Evolutionary conservation across 2,113 vertebrate genomes (phyloP).

Genomic region (Narcine bancroftii): DNA sequence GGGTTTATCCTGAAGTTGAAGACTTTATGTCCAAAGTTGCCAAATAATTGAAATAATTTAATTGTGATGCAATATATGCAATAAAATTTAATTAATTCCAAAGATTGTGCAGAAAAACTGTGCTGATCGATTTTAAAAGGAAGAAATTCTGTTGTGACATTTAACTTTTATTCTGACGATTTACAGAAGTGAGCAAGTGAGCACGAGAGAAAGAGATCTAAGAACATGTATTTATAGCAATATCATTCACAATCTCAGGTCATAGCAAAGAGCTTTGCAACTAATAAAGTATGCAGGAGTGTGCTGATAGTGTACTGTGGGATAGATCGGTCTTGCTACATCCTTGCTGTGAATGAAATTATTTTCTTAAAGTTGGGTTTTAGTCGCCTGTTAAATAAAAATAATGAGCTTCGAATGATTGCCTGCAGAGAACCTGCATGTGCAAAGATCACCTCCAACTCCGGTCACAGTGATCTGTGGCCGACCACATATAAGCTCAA

Average conservation of each 20-base stretch:
- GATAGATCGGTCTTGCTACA: neutral
- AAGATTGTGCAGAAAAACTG: neutral
- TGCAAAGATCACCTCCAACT: slow-evolving; percentile 8
- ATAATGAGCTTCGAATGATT: neutral
- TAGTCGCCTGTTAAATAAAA: neutral
- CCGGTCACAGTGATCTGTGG: neutral
- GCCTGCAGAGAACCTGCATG: neutral
- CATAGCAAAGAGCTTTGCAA: neutral
- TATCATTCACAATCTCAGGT: neutral
- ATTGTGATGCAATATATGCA: neutral
- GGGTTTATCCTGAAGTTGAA: neutral
- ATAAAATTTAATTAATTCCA: neutral
- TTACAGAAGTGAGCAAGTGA: neutral
- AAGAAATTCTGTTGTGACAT: neutral
- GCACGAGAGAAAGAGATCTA: too few species aligned
- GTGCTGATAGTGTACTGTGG: neutral
- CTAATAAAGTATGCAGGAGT: neutral
- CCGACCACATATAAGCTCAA: neutral
- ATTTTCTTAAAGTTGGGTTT: neutral
- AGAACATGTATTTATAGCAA: too few species aligned
- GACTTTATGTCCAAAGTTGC: neutral
- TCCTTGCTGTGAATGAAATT: neutral
- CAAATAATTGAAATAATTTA: neutral
- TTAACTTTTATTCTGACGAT: neutral
- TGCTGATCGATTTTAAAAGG: neutral